These are phyloP conservation scores for Porites divaricata DNA, from an alignment of 92 coral and sea anemone species.

Conservation along the genomic window DNA sequence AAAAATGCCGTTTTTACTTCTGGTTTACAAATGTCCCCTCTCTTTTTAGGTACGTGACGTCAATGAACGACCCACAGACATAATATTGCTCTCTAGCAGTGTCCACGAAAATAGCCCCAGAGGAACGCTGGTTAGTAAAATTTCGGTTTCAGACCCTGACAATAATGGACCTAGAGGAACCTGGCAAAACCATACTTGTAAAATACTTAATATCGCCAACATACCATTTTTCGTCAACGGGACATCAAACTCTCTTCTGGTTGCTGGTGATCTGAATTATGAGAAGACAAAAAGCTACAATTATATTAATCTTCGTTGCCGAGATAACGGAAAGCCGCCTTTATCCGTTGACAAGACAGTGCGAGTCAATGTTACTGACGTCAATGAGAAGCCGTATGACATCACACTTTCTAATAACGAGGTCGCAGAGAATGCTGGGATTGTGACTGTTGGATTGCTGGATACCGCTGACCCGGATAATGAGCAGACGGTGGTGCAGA, in stretches of 20 bases:
- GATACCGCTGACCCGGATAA: conserved; percentile 94
- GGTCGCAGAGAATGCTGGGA: conserved; percentile 83
- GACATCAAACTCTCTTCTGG: conserved; percentile 49
- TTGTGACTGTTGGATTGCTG: conserved; percentile 72
- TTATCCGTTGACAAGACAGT: conserved; percentile 64
- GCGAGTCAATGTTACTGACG: conserved; percentile 59
- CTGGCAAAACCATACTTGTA: conserved; percentile 82
- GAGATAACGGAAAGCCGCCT: conserved; percentile 70
- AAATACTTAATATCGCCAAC: conserved; percentile 61
- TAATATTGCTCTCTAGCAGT: conserved; percentile 49
- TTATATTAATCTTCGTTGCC: conserved; percentile 75
- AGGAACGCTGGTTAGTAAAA: conserved; percentile 74
- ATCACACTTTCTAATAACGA: conserved; percentile 66
- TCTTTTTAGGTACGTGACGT: conserved; percentile 74
- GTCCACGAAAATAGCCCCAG: conserved; percentile 76
- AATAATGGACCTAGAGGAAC: conserved; percentile 81
- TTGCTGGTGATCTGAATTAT: conserved; percentile 67
- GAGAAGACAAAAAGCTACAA: conserved; percentile 64
- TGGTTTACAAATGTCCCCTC: background rate
- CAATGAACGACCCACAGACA: conserved; percentile 89
- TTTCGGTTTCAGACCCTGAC: conserved; percentile 89
- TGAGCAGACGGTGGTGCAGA: conserved; percentile 67
- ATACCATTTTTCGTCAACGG: conserved; percentile 60
- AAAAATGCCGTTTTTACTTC: too few species aligned
- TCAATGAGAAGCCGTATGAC: conserved; percentile 86